Conservation (phyloP, 2,113 vertebrate genomes). For the Thymallus thymallus region DNA sequence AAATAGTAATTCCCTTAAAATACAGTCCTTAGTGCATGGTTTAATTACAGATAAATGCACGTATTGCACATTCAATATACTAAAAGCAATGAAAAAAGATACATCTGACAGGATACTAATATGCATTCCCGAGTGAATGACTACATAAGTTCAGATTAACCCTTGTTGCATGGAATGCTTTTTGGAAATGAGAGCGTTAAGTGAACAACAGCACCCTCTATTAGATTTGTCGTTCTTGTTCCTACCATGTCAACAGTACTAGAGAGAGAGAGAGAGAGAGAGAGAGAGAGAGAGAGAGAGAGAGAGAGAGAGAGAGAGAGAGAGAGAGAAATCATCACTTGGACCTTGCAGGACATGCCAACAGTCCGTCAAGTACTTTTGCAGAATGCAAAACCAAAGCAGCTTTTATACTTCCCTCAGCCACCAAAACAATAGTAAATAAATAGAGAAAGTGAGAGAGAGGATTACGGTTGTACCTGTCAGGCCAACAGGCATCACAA, state of each 20-base stretch:
- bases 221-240: not conserved
- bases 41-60: too few relatives aligned
- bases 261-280: not conserved
- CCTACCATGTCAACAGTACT: not conserved
- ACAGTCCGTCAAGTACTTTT: conserved; percentile 15
- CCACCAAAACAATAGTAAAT: too few relatives aligned
- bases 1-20: too few relatives aligned
- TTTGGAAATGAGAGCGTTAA: too few relatives aligned
- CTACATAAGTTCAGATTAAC: too few relatives aligned
- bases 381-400: conserved; percentile 10
- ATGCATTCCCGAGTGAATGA: too few relatives aligned
- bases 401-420: conserved; percentile 7
- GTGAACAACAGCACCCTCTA: not conserved
- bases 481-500: conserved; percentile 21
- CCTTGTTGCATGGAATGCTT: too few relatives aligned
- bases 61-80: too few relatives aligned
- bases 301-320: not conserved
- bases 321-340: not conserved
- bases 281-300: conserved; percentile 10
- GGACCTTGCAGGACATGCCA: not conserved
- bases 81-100: too few relatives aligned
- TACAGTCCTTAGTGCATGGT: too few relatives aligned
- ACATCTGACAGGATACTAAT: too few relatives aligned
- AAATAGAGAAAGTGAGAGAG: not conserved
- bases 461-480: not conserved